A percentile compares a stretch with the other conserved stretches of the same genome.
phyloP scores from a whole-genome alignment of 2,888 invertebrate species.

The Eristalinus aeneus region DNA sequence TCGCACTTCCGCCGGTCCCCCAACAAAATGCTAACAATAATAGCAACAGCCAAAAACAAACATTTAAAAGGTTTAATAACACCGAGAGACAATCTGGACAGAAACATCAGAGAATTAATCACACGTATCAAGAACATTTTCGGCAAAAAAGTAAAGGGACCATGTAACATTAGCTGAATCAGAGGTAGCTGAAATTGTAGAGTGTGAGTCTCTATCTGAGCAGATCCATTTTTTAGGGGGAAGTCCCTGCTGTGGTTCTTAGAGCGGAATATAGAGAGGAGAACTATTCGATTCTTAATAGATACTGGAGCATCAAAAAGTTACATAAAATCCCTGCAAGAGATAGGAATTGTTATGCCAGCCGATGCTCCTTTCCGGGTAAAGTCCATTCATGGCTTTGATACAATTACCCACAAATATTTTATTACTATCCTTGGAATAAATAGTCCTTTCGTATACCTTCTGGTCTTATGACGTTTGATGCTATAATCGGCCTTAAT shows the following conservation, averaged over 20 bases:
- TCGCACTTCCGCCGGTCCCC: too few species aligned
- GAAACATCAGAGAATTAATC: constrained; percentile 57
- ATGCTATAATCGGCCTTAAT: too few species aligned
- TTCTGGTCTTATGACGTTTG: constrained; percentile 40
- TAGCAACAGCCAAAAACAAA: constrained; percentile 5
- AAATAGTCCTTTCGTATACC: constrained; percentile 59
- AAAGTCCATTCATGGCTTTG: constrained; percentile 59
- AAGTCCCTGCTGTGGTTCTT: constrained; percentile 54
- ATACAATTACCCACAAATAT: constrained; percentile 57
- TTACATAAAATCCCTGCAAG: constrained; percentile 47
- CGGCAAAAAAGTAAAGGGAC: neutral
- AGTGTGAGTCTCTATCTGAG: constrained; percentile 3
- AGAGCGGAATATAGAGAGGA: constrained; percentile 42
- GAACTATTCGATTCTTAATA: constrained; percentile 37
- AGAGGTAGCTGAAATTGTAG: constrained; percentile 23
- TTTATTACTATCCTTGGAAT: constrained; percentile 44
- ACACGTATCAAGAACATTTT: constrained; percentile 22
- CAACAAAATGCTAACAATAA: neutral
- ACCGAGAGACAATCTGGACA: constrained; percentile 36
- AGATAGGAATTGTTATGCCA: constrained; percentile 25
- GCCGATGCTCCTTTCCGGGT: constrained; percentile 41
- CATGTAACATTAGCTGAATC: neutral
- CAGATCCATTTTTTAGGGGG: constrained; percentile 58
- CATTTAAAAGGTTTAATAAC: constrained; percentile 22
- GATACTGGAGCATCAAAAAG: constrained; percentile 67